Base-by-base conservation (phyloP, 2,113 vertebrate genomes). In the Labeo rohita region DNA sequence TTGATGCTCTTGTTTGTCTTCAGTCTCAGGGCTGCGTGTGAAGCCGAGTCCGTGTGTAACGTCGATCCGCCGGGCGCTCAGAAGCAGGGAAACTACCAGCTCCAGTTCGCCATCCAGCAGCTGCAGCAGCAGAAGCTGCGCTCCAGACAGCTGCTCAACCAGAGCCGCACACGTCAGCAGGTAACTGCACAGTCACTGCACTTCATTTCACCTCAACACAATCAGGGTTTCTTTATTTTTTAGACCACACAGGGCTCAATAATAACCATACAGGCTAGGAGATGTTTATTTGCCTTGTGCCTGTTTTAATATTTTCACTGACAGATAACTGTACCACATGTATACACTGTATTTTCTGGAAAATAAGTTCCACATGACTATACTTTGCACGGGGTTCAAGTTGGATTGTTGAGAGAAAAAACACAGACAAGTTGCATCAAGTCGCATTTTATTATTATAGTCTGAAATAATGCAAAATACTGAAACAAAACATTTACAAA, bases 71-170 rank as follows among this genome's bases (percentile, higher is more conserved):
- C 91, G 2, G 92, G 87, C 28, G 94, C 83, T 90, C 95, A 95
- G 85, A 93, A 28, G 80, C 90, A 92, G 0, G 94, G 93, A 84
- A 96, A 94, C 79, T 96, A 95, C 93, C 97, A 97, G 75, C 94
- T 97, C 73, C 96, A 96, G 89, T 97, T 97, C 88, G 96, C 97
- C 68, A 95, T 96, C 85, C 96, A 97, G 88, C 96, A 97, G 16
- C 95, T 97, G n/a, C 96, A 97, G 81, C 96, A 97, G 80, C 97
- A 98, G 84, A 96, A 96, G 84, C 93, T 93, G 84, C 95, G 96
- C 90, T 95, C 95, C 80, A 93, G 43, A 73, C 96, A 96, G 81
- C 91, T 96, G 66, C 93, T 96, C 89, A 95, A 98, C 87, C 96
- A 96, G 87, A 96, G 94, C 87, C 95, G 93, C 79, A 91, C 91